Evolutionary conservation across 2,113 vertebrate species (phyloP).

Genomic region (Nipponia nippon): DNA sequence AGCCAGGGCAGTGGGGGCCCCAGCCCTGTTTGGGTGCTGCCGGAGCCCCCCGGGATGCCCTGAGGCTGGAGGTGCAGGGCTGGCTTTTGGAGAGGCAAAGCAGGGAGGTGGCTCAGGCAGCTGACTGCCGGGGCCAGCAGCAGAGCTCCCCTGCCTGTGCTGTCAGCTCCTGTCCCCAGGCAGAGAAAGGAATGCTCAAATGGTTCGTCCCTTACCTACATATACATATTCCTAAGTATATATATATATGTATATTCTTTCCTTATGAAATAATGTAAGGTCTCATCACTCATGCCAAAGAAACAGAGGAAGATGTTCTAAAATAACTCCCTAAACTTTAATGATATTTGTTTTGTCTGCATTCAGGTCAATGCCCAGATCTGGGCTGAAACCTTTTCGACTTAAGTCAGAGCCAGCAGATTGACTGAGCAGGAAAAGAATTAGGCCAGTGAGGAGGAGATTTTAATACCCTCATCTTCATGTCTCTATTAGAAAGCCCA

Average conservation of each 20-base stretch:
- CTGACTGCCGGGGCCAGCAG: fast-evolving
- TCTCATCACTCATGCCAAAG: neutral
- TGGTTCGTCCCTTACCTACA: neutral
- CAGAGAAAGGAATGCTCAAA: neutral
- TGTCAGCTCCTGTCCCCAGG: neutral
- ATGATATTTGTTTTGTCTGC: neutral
- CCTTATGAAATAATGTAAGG: neutral
- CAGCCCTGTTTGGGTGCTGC: neutral
- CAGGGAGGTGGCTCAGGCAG: neutral
- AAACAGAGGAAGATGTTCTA: neutral
- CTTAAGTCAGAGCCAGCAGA: neutral
- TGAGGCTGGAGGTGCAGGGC: neutral
- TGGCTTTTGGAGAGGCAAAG: neutral
- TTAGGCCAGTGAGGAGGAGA: neutral
- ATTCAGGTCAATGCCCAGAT: neutral
- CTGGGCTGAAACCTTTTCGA: neutral
- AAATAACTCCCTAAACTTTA: neutral
- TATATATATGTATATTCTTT: neutral
- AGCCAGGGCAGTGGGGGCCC: neutral
- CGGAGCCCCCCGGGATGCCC: fast-evolving
- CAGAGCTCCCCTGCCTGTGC: neutral
- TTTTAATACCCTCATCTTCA: neutral
- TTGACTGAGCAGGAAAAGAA: neutral
- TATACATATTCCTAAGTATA: neutral
- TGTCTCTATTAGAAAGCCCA: neutral